These are phyloP conservation scores for Apoda limacodes DNA, from an alignment of 2,888 invertebrate species.

Conservation along the genomic window DNA sequence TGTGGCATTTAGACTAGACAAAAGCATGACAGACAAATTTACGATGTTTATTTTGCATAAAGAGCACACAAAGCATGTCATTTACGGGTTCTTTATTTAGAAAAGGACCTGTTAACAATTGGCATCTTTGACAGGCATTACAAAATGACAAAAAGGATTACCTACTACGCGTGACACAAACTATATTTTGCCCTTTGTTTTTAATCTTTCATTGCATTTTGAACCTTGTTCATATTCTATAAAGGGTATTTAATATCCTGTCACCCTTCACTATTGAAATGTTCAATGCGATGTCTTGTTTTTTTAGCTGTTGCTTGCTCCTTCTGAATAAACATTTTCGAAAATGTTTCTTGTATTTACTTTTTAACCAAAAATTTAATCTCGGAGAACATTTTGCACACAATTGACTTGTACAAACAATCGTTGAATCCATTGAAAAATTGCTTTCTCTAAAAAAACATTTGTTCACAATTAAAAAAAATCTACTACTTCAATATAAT, in stretches of 20 bases:
- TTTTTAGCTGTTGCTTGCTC: conserved; percentile 46
- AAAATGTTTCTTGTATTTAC: conserved; percentile 28
- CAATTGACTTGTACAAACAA: conserved; percentile 46
- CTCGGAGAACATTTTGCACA: conserved; percentile 40
- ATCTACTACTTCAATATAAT: too few relatives aligned
- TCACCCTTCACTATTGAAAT: too few relatives aligned
- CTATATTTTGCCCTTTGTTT: conserved; percentile 18
- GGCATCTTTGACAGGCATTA: conserved; percentile 57
- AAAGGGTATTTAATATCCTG: too few relatives aligned
- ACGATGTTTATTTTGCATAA: conserved; percentile 54
- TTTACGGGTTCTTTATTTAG: conserved; percentile 47
- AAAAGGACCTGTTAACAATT: conserved; percentile 55
- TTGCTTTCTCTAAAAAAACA: conserved; percentile 31
- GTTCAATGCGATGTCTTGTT: conserved; percentile 37
- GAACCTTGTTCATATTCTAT: too few relatives aligned
- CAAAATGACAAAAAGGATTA: conserved; percentile 60
- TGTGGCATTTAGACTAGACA: conserved; percentile 41
- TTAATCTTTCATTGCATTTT: too few relatives aligned
- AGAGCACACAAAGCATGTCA: conserved; percentile 51
- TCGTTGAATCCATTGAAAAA: conserved; percentile 26
- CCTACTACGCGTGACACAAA: conserved; percentile 22
- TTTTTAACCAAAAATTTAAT: conserved; percentile 32
- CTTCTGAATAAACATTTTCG: conserved; percentile 48
- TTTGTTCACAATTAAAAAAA: too few relatives aligned
- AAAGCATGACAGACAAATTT: conserved; percentile 45